These are phyloP conservation scores for Portevinia maculata DNA, from an alignment of 2,888 invertebrate genomes.

Conservation along the genomic window DNA sequence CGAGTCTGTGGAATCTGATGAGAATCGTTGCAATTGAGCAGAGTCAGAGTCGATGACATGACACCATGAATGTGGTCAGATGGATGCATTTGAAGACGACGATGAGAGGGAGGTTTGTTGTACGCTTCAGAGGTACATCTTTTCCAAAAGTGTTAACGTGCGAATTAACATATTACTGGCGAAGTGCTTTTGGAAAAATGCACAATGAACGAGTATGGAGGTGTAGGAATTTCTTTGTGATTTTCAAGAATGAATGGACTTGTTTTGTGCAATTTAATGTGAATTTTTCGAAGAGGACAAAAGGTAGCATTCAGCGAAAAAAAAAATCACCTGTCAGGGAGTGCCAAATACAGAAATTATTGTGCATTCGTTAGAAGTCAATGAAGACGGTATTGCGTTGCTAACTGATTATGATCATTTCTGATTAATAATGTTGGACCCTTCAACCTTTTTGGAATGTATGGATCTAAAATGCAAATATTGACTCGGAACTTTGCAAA, in stretches of 20 bases:
- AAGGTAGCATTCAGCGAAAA: conserved; percentile 8
- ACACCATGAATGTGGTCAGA: conserved; percentile 19
- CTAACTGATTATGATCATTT: no score
- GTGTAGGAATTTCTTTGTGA: conserved; percentile 12
- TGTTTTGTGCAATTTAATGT: conserved; percentile 28
- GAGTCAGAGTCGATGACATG: conserved; percentile 38
- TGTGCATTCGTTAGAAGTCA: background rate
- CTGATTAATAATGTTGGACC: no score
- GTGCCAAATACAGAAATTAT: background rate
- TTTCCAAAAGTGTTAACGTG: conserved; percentile 32
- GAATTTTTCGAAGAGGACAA: conserved; percentile 12
- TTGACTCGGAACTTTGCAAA: no score
- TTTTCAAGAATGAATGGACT: conserved; percentile 7
- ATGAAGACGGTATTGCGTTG: background rate
- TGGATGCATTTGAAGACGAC: background rate
- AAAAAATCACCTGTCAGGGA: background rate
- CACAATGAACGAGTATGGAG: conserved; percentile 14
- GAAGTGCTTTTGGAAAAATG: background rate
- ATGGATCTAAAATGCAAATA: no score
- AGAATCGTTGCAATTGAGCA: background rate
- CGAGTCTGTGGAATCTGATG: conserved; percentile 1
- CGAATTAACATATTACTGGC: conserved; percentile 23
- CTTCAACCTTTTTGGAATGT: no score
- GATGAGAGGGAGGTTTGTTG: background rate
- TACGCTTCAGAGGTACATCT: background rate